These are phyloP conservation scores for Xylocampa areola DNA, from an alignment of 2,888 invertebrate species.

Conservation along the genomic window DNA sequence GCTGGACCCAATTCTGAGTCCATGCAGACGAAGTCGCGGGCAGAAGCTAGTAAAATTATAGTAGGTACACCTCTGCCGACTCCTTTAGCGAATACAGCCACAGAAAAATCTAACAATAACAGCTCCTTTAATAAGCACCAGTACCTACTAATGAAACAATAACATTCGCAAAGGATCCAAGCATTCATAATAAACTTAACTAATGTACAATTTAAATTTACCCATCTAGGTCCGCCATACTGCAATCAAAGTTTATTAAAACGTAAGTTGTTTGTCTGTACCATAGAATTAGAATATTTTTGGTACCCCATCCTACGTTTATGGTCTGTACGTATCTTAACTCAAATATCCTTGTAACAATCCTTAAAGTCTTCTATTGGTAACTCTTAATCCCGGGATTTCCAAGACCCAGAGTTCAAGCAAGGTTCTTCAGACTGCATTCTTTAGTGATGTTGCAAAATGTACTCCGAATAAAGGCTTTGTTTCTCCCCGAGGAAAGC, in stretches of 20 bases:
- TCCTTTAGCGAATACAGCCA: too few species aligned
- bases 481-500: slow-evolving; percentile 17
- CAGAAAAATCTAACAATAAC: slow-evolving; percentile 1
- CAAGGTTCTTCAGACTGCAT: slow-evolving; percentile 23
- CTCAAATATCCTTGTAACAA: slow-evolving; percentile 9
- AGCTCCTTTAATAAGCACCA: background rate
- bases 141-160: background rate
- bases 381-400: slow-evolving; percentile 30
- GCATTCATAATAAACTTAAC: background rate
- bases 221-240: too few species aligned
- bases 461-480: slow-evolving; percentile 25
- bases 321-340: too few species aligned
- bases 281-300: too few species aligned
- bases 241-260: background rate
- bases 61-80: too few species aligned
- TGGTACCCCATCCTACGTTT: too few species aligned
- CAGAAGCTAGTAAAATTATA: too few species aligned
- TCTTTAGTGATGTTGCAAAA: slow-evolving; percentile 26
- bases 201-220: too few species aligned
- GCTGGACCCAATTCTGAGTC: too few species aligned
- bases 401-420: slow-evolving; percentile 15
- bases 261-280: background rate
- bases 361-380: slow-evolving; percentile 10
- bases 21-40: too few species aligned
- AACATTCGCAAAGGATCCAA: background rate